Evolutionary conservation across 2,113 vertebrate species (phyloP).

Genomic region (Glaucomys volans): DNA sequence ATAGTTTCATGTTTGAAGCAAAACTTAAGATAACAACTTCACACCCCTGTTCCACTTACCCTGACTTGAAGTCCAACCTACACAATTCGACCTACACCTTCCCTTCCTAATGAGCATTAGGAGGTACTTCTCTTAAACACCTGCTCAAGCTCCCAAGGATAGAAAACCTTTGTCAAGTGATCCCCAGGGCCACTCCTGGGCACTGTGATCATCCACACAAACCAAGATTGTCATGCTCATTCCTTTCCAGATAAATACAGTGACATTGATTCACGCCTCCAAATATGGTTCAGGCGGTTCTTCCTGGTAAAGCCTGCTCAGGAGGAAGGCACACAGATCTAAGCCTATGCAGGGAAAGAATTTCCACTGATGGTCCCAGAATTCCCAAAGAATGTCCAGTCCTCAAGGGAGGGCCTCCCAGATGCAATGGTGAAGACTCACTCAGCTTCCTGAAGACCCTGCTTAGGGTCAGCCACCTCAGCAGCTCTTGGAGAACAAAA

Average conservation of each 20-base stretch:
- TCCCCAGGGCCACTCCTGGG: background rate
- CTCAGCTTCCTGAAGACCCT: too few species aligned
- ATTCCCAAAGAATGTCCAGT: too few species aligned
- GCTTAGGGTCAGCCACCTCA: too few species aligned
- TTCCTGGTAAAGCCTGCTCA: background rate
- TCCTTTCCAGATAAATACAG: background rate
- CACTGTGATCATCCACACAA: too few species aligned
- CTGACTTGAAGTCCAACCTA: background rate
- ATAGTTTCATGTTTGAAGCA: background rate
- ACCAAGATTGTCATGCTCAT: background rate
- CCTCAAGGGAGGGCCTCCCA: too few species aligned
- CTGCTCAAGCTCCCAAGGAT: background rate
- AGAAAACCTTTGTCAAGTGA: background rate
- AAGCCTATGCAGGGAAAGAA: too few species aligned
- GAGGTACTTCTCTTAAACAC: background rate
- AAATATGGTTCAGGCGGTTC: too few species aligned
- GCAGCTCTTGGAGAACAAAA: too few species aligned
- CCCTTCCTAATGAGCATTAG: background rate
- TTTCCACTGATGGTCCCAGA: too few species aligned
- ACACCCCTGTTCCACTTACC: background rate
- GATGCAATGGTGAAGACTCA: too few species aligned
- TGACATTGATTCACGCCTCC: too few species aligned
- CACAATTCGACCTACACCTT: rapidly evolving
- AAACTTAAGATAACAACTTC: background rate
- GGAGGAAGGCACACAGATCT: background rate